phyloP scores from a whole-genome alignment of 2,888 invertebrate species.

The Microctonus aethiopoides region DNA sequence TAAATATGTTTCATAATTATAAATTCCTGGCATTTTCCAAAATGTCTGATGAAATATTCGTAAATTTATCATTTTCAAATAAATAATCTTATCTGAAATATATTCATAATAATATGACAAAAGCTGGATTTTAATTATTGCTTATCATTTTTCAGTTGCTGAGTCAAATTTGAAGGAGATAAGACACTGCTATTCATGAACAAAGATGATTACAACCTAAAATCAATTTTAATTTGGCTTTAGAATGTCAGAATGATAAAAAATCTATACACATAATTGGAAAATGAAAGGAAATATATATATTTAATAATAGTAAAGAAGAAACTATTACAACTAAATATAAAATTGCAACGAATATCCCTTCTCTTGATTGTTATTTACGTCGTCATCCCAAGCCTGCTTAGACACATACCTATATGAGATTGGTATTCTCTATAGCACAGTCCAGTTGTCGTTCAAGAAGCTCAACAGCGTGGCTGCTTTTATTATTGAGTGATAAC shows the following conservation, averaged over 20 bases:
- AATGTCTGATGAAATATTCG: no score
- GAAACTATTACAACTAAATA: not conserved
- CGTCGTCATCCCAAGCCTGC: constrained; percentile 29
- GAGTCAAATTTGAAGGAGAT: not conserved
- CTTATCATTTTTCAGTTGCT: not conserved
- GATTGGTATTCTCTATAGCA: constrained; percentile 49
- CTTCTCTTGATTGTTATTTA: constrained; percentile 22
- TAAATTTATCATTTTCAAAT: not conserved
- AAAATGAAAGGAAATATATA: no score
- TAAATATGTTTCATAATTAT: no score
- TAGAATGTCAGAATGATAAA: no score
- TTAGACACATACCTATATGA: constrained; percentile 52
- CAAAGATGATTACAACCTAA: no score
- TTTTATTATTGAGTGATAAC: constrained; percentile 14
- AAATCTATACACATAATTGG: no score
- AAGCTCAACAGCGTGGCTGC: constrained; percentile 49
- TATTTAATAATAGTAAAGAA: not conserved
- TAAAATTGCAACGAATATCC: constrained; percentile 4
- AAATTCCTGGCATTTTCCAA: no score
- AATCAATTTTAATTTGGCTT: no score
- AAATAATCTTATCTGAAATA: not conserved
- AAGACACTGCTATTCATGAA: not conserved
- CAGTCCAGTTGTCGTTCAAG: constrained; percentile 53
- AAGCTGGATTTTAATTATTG: not conserved
- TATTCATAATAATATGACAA: no score